Conservation (phyloP, 2,113 vertebrate genomes). For the Dromiciops gliroides region DNA sequence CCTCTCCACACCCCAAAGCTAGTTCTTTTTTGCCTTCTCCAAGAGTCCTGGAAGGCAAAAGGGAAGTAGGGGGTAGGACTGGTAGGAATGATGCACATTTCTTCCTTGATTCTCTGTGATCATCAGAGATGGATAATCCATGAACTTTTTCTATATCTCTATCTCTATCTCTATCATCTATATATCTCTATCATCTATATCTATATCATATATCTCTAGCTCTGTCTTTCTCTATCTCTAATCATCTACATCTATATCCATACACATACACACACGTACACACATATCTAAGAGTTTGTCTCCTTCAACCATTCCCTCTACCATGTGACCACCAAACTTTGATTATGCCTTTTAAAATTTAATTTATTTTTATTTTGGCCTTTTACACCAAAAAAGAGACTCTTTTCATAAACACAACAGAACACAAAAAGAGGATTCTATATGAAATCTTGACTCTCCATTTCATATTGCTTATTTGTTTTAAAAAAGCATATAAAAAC, state of each 20-base stretch:
- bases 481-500: background rate
- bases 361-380: background rate
- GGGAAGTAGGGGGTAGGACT: background rate
- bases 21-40: background rate
- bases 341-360: background rate
- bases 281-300: background rate
- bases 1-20: too few relatives aligned
- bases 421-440: background rate
- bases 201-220: too few relatives aligned
- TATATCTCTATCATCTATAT: too few relatives aligned
- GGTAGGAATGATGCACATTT: background rate
- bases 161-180: too few relatives aligned
- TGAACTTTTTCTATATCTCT: too few relatives aligned
- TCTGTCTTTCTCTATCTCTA: too few relatives aligned
- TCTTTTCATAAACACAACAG: background rate
- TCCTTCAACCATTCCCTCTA: background rate
- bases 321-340: background rate
- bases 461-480: background rate
- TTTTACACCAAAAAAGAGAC: background rate
- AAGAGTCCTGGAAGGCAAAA: background rate
- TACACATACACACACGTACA: too few relatives aligned
- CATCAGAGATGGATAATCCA: background rate
- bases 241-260: too few relatives aligned
- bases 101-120: background rate
- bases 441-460: background rate